Percentiles rank a stretch among this genome's conserved stretches.
Conservation (phyloP, 2,797 vertebrate genomes). For the Sebastes nivosus region DNA sequence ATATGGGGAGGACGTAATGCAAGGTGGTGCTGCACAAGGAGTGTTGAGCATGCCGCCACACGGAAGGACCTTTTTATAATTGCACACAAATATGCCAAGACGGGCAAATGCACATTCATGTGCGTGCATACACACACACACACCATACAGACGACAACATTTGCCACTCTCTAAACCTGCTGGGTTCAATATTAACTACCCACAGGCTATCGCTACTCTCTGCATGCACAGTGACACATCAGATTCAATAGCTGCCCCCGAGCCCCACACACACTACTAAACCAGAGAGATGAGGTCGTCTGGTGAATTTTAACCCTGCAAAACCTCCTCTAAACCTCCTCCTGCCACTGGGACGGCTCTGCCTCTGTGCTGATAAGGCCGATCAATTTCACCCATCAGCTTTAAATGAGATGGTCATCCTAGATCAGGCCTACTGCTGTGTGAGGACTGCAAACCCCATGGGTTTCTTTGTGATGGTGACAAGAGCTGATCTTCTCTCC, state of each 20-base stretch:
- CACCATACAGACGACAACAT: slow-evolving; percentile 49
- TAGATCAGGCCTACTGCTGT: slow-evolving; percentile 16
- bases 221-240: slow-evolving; percentile 53
- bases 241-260: slow-evolving; percentile 18
- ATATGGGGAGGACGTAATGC: slow-evolving; percentile 24
- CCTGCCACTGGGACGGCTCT: neutral
- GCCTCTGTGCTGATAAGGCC: slow-evolving; percentile 17
- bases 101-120: neutral
- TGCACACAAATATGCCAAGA: slow-evolving; percentile 15
- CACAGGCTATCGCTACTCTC: slow-evolving; percentile 60
- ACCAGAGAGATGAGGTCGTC: slow-evolving; percentile 21
- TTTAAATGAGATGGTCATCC: slow-evolving; percentile 39
- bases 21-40: slow-evolving; percentile 14
- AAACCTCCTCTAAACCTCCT: slow-evolving; percentile 30
- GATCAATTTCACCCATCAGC: slow-evolving; percentile 31
- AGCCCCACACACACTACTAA: slow-evolving; percentile 29
- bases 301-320: slow-evolving; percentile 42
- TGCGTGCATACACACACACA: slow-evolving; percentile 7
- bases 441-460: neutral
- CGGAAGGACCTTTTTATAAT: slow-evolving; percentile 15
- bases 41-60: slow-evolving; percentile 34
- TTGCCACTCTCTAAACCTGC: slow-evolving; percentile 67
- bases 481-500: slow-evolving; percentile 9
- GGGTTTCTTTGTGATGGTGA: slow-evolving; percentile 6
- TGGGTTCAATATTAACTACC: slow-evolving; percentile 77